These are phyloP conservation scores for Petrocephalus sullivani DNA, from an alignment of 2,797 vertebrate species.

Conservation along the genomic window DNA sequence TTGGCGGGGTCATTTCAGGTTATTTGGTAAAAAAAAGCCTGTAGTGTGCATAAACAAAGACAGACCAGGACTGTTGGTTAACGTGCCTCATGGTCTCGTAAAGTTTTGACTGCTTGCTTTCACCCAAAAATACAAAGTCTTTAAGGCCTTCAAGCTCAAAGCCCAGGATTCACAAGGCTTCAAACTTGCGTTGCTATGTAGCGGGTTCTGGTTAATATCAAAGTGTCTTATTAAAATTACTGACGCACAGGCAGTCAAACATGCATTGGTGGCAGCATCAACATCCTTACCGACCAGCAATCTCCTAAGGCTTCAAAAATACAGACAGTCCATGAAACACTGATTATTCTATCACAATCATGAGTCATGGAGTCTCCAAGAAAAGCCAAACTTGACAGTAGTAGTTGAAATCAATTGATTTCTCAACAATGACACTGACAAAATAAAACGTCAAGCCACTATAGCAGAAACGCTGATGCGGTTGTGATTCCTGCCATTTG, in stretches of 20 bases:
- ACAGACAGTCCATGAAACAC: not conserved
- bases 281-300: not conserved
- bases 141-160: not conserved
- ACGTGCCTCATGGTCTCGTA: not conserved
- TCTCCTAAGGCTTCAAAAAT: not conserved
- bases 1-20: not conserved
- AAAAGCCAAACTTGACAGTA: not conserved
- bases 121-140: not conserved
- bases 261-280: not conserved
- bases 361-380: not conserved
- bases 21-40: not conserved
- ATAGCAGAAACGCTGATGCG: not conserved
- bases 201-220: not conserved
- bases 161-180: not conserved
- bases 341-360: not conserved
- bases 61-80: not conserved
- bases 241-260: not conserved
- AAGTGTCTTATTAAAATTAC: not conserved
- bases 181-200: not conserved
- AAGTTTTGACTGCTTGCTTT: not conserved
- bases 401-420: not conserved
- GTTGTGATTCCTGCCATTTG: not conserved
- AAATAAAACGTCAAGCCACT: not conserved
- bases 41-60: not conserved
- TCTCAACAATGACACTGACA: not conserved